Percentiles rank a stretch among this genome's conserved stretches.
Evolutionary conservation across 2,888 invertebrate genomes (phyloP).

Genomic region (Erebia ligea): DNA sequence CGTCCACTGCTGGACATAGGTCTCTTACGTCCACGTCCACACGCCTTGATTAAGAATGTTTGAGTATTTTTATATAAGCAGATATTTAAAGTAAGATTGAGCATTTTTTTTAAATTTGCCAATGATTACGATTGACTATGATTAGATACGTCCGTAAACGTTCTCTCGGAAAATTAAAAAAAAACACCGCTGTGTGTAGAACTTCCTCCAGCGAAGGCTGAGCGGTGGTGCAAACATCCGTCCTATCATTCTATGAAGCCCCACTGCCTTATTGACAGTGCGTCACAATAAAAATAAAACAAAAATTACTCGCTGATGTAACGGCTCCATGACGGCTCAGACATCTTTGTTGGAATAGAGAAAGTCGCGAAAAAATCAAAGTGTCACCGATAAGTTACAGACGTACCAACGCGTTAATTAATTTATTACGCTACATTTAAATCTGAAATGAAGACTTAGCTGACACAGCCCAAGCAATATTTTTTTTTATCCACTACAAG

Average conservation of each 20-base stretch:
- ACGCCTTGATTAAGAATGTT: too few species aligned
- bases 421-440: background rate
- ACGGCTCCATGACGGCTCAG: conserved; percentile 23
- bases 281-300: conserved; percentile 24
- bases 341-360: conserved; percentile 30
- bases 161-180: conserved; percentile 5
- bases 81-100: too few species aligned
- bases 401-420: background rate
- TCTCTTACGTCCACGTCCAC: too few species aligned
- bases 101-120: too few species aligned
- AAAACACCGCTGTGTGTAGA: background rate
- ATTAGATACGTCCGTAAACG: background rate
- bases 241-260: conserved; percentile 19
- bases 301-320: conserved; percentile 23
- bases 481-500: too few species aligned
- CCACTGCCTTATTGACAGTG: conserved; percentile 30
- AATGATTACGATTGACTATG: too few species aligned
- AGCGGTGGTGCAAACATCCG: conserved; percentile 31
- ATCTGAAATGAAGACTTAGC: too few species aligned
- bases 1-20: too few species aligned
- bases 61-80: too few species aligned
- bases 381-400: background rate
- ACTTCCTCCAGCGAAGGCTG: conserved; percentile 21
- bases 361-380: conserved; percentile 24
- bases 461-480: too few species aligned